Evolutionary conservation across 1,140 invertebrate species (phyloP), one percentile per base, ranked within the genome.

Genomic region (Drosophila jambulina): DNA sequence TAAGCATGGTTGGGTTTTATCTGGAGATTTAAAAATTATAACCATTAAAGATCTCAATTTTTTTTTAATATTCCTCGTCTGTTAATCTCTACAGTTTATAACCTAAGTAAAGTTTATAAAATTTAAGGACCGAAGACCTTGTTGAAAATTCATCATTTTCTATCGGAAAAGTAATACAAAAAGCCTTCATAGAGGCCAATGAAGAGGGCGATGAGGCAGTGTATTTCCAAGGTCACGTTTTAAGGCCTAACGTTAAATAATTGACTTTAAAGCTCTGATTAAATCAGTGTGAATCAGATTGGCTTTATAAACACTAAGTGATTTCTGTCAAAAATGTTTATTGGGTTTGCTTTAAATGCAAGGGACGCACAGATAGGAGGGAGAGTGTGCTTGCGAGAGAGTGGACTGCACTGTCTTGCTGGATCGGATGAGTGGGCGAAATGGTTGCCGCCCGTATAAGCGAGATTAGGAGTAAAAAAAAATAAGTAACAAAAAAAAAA

Each of bases 281-380:
- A 36, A 36, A 36, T 36, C 34, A 5, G 12, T 13, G 12, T 8
- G 13, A 36, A 36, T 36, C 12, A 13, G 34, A 13, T 80, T 84
- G 77, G 65, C 81, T 77, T 84, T 84, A 72, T 77, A 76, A 84
- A 77, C 7, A 27, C 10, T 62, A 74, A 83, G 74, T 74, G 56
- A 54, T 65, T 84, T 64, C 58, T 51, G 21, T 70, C 27, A 46
- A 34, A 77, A 80, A 80, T 80, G 81, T 83, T 71, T 77, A 69
- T 80, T 84, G 81, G 81, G 81, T 84, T 72, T 29, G 42, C 46
- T 49, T 76, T 80, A 80, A 65, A 83, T 84, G 80, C 80, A 79
- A 83, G 42, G 1, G 21, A 23, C 21, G 21, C 42, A 43, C n/a
- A 23, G 23, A 46, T 17, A 8, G 13, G 21, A 25, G 21, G 17